Conservation (phyloP, 2,888 invertebrate genomes). For the Galerucella pusilla region DNA sequence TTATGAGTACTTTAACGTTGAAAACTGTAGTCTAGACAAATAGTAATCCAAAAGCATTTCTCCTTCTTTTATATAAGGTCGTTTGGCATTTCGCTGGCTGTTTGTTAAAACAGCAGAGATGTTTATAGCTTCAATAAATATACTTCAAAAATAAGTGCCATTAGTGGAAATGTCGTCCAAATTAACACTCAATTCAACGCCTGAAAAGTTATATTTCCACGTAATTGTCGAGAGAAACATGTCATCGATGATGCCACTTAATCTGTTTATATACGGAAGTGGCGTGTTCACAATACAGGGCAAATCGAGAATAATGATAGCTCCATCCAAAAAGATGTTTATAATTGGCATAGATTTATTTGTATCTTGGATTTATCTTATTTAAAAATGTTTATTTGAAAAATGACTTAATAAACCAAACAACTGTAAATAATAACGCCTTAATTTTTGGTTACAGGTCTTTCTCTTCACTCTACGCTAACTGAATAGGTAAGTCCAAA, state of each 20-base stretch:
- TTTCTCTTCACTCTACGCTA: too few relatives aligned
- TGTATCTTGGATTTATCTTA: too few relatives aligned
- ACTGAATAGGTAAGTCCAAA: too few relatives aligned
- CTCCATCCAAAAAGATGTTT: too few relatives aligned
- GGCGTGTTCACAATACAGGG: not conserved
- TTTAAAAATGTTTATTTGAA: too few relatives aligned
- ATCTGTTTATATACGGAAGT: not conserved
- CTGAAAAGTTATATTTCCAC: not conserved
- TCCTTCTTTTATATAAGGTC: not conserved
- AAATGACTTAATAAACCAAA: too few relatives aligned
- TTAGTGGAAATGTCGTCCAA: not conserved
- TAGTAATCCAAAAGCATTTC: not conserved
- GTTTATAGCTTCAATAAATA: not conserved
- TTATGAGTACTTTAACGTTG: slow-evolving; percentile 1
- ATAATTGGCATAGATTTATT: too few relatives aligned
- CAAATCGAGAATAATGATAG: too few relatives aligned
- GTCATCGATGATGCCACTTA: not conserved
- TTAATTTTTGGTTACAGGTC: too few relatives aligned
- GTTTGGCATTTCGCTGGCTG: not conserved
- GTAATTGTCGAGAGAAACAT: not conserved
- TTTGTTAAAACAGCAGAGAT: not conserved
- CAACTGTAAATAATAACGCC: too few relatives aligned
- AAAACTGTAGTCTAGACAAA: not conserved
- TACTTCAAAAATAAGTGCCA: not conserved
- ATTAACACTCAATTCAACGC: not conserved